A percentile compares a stretch with the other conserved stretches of the same genome.
phyloP scores from a whole-genome alignment of 2,888 invertebrate species.

The Myathropa florea region DNA sequence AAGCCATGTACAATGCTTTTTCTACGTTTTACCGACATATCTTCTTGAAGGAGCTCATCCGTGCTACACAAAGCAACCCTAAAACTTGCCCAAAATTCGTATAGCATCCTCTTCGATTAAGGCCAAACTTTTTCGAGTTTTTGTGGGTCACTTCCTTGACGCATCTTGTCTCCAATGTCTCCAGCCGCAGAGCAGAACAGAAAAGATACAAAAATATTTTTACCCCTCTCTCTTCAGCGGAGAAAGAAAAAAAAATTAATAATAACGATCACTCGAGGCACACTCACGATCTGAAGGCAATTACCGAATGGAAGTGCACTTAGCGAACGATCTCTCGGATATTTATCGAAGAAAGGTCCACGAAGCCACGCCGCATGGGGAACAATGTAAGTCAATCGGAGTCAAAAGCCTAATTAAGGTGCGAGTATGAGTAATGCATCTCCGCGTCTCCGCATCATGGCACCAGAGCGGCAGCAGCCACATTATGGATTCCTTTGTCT shows the following conservation, averaged over 20 bases:
- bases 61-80: not conserved
- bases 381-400: not conserved
- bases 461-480: not conserved
- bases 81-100: not conserved
- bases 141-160: not conserved
- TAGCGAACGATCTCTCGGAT: not conserved
- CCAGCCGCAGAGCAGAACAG: no score
- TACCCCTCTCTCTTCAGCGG: no score
- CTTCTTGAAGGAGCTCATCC: no score
- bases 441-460: not conserved
- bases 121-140: not conserved
- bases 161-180: not conserved
- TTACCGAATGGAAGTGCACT: constrained; percentile 12
- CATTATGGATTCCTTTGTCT: not conserved
- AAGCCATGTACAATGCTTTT: no score
- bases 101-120: not conserved
- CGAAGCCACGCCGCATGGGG: not conserved
- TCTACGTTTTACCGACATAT: no score
- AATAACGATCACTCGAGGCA: constrained; percentile 4
- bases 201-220: no score
- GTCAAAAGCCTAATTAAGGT: not conserved
- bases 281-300: constrained; percentile 14
- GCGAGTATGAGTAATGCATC: not conserved
- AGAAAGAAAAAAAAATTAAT: no score
- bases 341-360: not conserved